Evolutionary conservation across 2,797 vertebrate species (phyloP).

Genomic region (Chloroceryle amazona): DNA sequence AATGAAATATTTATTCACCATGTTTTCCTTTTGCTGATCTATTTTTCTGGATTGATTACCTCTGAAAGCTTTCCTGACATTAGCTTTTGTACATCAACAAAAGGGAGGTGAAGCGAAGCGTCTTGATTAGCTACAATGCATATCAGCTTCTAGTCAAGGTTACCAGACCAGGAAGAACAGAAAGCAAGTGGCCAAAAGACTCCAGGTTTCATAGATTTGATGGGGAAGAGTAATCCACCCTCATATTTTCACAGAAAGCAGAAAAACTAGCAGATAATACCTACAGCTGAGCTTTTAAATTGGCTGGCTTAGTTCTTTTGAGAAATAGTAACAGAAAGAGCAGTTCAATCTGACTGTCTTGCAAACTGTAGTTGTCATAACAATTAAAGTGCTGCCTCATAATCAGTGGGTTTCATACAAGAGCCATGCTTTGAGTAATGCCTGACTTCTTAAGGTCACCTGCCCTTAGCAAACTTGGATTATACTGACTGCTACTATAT

Average conservation of each 20-base stretch:
- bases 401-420: not conserved
- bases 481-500: not conserved
- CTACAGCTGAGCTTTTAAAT: not conserved
- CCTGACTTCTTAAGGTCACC: not conserved
- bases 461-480: not conserved
- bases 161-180: not conserved
- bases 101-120: constrained; percentile 35
- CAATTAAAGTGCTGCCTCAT: not conserved
- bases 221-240: not conserved
- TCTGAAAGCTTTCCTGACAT: constrained; percentile 66
- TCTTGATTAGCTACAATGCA: constrained; percentile 49
- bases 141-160: constrained; percentile 34
- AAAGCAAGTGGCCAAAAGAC: not conserved
- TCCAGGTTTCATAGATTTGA: not conserved
- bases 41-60: constrained; percentile 69
- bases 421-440: not conserved
- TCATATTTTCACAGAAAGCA: constrained; percentile 18
- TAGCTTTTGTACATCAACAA: constrained; percentile 60
- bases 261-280: constrained; percentile 3
- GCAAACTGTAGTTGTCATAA: not conserved
- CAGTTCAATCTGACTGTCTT: not conserved
- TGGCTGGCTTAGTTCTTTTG: not conserved
- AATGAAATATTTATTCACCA: constrained; percentile 66
- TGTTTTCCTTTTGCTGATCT: constrained; percentile 55
- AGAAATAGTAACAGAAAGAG: not conserved